Conservation (phyloP, 2,113 vertebrate species). For the Dipodomys stephensi region DNA sequence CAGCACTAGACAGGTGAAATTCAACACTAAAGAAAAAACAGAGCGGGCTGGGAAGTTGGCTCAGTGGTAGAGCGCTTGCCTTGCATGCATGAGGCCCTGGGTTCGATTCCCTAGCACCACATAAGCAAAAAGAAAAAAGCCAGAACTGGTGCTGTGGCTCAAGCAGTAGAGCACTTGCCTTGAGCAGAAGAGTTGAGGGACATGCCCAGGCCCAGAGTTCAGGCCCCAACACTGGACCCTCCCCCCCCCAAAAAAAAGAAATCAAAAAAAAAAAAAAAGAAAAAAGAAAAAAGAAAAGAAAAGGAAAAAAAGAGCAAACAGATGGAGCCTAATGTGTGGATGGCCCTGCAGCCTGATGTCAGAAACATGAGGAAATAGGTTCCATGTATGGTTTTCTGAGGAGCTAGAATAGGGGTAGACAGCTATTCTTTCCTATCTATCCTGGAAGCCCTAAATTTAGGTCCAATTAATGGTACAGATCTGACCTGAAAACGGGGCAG, state of each 20-base stretch:
- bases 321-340: no score
- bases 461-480: not conserved
- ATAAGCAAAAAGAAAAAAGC: no score
- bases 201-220: no score
- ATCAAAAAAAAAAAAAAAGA: not conserved
- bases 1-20: not conserved
- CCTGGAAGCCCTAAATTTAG: conserved; percentile 31
- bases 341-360: not conserved
- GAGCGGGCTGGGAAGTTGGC: no score
- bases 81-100: no score
- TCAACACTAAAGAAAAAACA: not conserved
- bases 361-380: not conserved
- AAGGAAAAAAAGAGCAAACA: not conserved
- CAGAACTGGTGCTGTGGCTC: no score
- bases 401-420: not conserved
- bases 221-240: no score
- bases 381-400: not conserved
- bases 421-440: not conserved
- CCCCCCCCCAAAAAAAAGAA: not conserved
- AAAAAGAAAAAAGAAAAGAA: not conserved
- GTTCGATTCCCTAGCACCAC: no score
- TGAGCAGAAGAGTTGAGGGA: no score
- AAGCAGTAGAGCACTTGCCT: no score
- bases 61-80: no score
- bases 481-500: conserved; percentile 3